Conservation (phyloP, 2,113 vertebrate genomes). For the Xerus inauris region DNA sequence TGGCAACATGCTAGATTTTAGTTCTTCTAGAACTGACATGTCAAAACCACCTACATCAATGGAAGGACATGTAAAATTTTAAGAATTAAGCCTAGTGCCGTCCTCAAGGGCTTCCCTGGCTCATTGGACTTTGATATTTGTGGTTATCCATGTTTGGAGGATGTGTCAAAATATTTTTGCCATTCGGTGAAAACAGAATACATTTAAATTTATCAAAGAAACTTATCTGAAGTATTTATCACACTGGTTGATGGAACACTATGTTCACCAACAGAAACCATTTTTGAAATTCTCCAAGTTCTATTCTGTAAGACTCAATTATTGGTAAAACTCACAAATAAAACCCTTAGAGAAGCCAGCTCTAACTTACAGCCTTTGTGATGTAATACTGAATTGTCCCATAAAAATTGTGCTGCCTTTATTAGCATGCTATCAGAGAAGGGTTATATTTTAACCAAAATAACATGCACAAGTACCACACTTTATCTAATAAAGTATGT, state of each 20-base stretch:
- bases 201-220: background rate
- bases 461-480: background rate
- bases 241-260: background rate
- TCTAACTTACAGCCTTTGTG: background rate
- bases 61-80: background rate
- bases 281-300: background rate
- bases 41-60: background rate
- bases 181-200: background rate
- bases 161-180: background rate
- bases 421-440: background rate
- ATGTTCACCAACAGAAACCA: background rate
- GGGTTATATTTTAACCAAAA: background rate
- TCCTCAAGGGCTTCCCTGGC: background rate
- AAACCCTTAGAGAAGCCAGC: background rate
- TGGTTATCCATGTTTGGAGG: background rate
- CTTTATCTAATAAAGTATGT: background rate
- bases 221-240: background rate
- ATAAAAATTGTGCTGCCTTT: background rate
- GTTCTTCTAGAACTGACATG: background rate
- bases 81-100: background rate
- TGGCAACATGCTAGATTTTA: background rate
- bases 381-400: background rate
- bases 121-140: background rate
- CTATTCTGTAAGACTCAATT: background rate
- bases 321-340: background rate